Evolutionary conservation across 2,797 vertebrate genomes (phyloP).

Genomic region (Limosa lapponica): DNA sequence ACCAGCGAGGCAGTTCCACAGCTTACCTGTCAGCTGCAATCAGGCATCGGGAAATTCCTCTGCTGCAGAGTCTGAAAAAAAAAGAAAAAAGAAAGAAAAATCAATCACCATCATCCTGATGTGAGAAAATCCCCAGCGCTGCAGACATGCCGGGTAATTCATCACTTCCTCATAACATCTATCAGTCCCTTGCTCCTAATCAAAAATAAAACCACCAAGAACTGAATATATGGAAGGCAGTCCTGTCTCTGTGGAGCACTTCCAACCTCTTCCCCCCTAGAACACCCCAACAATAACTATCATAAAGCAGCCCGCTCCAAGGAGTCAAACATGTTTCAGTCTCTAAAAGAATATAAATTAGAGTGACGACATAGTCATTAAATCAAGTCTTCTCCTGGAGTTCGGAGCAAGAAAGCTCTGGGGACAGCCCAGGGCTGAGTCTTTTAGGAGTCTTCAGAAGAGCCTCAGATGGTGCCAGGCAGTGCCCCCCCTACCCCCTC

Average conservation of each 20-base stretch:
- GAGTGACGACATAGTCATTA: neutral
- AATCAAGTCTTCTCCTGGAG: neutral
- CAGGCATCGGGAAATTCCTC: neutral
- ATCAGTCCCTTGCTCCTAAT: neutral
- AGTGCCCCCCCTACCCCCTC: fast-evolving
- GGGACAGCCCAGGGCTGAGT: neutral
- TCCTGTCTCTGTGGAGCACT: neutral
- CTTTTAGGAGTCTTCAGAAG: neutral
- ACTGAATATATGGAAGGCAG: neutral
- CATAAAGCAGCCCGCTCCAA: neutral
- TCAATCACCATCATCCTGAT: neutral
- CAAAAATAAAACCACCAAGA: neutral
- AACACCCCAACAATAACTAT: neutral
- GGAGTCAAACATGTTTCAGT: neutral
- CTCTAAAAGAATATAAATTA: neutral
- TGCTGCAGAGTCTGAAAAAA: neutral
- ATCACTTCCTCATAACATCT: neutral
- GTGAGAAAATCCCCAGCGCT: conserved; percentile 1
- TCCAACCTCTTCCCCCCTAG: neutral
- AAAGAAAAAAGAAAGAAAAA: neutral
- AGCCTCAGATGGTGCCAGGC: neutral
- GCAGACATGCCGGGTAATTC: neutral
- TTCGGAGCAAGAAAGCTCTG: neutral
- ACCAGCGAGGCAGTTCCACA: neutral
- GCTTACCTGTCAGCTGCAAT: neutral